phyloP scores from a whole-genome alignment of 92 coral and sea anemone genomes.

The Hydrozoanthus gracilis region DNA sequence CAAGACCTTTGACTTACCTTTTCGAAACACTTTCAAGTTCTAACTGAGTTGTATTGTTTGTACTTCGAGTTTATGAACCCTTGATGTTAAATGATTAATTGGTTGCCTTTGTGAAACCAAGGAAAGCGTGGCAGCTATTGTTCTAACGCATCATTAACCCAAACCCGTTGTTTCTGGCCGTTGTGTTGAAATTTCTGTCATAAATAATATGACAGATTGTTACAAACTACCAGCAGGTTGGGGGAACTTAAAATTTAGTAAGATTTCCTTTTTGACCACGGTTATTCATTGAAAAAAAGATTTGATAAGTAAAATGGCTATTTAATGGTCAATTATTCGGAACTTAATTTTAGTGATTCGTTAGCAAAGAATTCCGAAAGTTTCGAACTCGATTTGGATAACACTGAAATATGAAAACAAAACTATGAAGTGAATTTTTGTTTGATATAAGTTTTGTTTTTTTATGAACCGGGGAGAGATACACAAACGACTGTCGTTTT shows the following conservation, averaged over 20 bases:
- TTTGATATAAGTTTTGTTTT: too few relatives aligned
- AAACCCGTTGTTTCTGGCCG: neutral
- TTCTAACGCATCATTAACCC: constrained; percentile 36
- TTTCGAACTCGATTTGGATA: neutral
- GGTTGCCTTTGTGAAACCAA: constrained; percentile 30
- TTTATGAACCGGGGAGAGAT: too few relatives aligned
- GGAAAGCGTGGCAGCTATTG: constrained; percentile 49
- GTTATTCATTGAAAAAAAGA: neutral
- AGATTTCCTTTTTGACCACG: neutral
- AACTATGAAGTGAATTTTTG: neutral
- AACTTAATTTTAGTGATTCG: neutral
- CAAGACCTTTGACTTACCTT: constrained; percentile 33
- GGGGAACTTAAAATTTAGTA: neutral
- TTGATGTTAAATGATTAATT: constrained; percentile 39
- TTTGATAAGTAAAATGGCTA: neutral
- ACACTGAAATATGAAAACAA: neutral
- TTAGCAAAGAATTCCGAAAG: neutral
- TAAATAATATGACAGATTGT: constrained; percentile 15
- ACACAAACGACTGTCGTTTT: too few relatives aligned
- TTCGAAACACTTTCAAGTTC: constrained; percentile 46
- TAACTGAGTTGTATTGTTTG: constrained; percentile 39
- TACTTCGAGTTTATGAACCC: constrained; percentile 43
- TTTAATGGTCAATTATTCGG: neutral
- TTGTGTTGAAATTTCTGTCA: constrained; percentile 28
- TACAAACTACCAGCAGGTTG: constrained; percentile 24